Conservation (phyloP, 2,797 vertebrate species). For the Mormyrus proboscirostris region DNA sequence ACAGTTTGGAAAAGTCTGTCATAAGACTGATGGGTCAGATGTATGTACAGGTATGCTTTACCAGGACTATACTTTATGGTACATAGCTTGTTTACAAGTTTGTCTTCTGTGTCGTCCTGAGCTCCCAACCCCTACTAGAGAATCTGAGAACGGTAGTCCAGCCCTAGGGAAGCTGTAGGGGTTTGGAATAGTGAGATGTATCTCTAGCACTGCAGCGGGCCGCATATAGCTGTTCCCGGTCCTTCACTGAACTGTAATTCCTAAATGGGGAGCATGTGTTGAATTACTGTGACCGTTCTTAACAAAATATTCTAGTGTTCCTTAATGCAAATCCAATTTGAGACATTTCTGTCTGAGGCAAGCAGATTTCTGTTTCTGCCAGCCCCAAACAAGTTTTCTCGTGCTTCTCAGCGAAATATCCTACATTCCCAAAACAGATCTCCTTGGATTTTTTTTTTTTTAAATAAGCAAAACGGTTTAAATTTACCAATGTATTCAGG, state of each 20-base stretch:
- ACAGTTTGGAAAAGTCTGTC: background rate
- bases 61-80: background rate
- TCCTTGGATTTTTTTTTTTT: background rate
- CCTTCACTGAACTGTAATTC: background rate
- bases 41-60: background rate
- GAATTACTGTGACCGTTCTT: slow-evolving; percentile 42
- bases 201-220: background rate
- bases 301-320: slow-evolving; percentile 40
- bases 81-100: background rate
- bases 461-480: background rate
- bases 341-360: background rate
- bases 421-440: background rate
- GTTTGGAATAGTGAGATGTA: background rate
- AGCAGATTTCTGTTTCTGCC: background rate
- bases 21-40: background rate
- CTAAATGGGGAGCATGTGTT: background rate
- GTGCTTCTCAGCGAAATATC: background rate
- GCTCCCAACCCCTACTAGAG: background rate
- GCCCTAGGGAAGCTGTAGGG: background rate
- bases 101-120: background rate
- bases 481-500: background rate
- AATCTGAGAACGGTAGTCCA: background rate
- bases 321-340: slow-evolving; percentile 39
- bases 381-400: background rate
- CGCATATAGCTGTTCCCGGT: background rate